Evolutionary conservation across 2,797 vertebrate species (phyloP).

Genomic region (Lophius americanus): DNA sequence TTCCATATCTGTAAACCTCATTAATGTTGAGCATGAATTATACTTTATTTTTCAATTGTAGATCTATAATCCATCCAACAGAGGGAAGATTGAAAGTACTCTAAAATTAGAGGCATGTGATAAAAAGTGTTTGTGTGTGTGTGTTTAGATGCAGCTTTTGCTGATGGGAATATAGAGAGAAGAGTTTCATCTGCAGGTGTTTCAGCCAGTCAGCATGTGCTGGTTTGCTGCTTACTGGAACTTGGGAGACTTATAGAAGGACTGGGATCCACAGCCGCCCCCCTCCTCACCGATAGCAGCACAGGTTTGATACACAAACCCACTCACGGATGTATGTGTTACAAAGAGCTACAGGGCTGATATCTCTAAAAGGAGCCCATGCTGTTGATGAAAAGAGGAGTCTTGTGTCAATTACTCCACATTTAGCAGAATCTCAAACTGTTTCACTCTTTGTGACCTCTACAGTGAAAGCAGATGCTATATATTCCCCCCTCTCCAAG

Average conservation of each 20-base stretch:
- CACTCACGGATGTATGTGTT: conserved; percentile 4
- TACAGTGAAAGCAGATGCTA: neutral
- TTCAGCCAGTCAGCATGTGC: conserved; percentile 83
- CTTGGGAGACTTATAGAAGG: conserved; percentile 86
- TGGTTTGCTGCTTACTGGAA: conserved; percentile 90
- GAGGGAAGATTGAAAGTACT: no score
- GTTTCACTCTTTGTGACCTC: neutral
- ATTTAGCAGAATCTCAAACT: no score
- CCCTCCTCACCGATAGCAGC: conserved; percentile 88
- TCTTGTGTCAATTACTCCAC: no score
- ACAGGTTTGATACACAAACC: conserved; percentile 76
- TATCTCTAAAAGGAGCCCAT: neutral
- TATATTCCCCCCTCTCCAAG: neutral
- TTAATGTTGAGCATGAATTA: no score
- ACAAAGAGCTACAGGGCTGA: neutral
- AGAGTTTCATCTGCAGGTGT: conserved; percentile 78
- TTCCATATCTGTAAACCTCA: no score
- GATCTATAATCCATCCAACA: no score
- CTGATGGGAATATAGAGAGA: conserved; percentile 86
- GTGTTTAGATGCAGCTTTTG: conserved; percentile 80
- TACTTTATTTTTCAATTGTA: no score
- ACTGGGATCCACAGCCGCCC: conserved; percentile 86
- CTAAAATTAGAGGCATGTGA: neutral
- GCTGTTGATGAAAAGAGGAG: neutral
- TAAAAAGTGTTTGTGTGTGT: conserved; percentile 1